phyloP scores from a whole-genome alignment of 1,140 invertebrate genomes.

The Sarcophaga bullata region DNA sequence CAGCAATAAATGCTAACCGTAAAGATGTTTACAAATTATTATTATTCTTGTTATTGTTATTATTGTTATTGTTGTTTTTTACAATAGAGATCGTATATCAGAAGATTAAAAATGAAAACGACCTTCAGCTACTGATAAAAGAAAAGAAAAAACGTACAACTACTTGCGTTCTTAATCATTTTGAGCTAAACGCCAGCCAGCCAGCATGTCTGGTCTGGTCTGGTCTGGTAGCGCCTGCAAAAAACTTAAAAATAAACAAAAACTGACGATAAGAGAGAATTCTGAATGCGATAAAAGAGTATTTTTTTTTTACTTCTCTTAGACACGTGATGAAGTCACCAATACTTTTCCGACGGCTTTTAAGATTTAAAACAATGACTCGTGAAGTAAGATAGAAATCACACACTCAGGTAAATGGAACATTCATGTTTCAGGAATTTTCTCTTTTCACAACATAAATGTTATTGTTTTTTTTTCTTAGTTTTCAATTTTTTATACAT shows the following conservation, averaged over 20 bases:
- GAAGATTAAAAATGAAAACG: slow-evolving; percentile 3
- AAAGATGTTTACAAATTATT: background rate
- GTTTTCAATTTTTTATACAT: no score
- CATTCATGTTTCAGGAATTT: no score
- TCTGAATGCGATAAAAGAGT: background rate
- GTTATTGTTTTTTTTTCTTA: no score
- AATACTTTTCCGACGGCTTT: slow-evolving; percentile 3
- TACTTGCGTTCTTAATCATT: background rate
- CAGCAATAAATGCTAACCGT: background rate
- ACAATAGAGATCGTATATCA: slow-evolving; percentile 8
- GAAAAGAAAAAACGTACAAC: no score
- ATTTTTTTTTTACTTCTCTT: background rate
- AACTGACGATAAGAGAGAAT: slow-evolving; percentile 9
- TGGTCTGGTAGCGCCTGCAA: slow-evolving; percentile 4
- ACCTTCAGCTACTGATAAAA: slow-evolving; percentile 14
- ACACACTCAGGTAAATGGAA: no score
- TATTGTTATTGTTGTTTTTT: background rate
- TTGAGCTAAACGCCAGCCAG: background rate
- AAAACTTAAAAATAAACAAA: slow-evolving; percentile 16
- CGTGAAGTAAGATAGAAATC: no score
- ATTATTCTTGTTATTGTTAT: no score
- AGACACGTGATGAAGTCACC: background rate
- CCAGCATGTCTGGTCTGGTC: background rate
- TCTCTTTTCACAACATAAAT: no score
- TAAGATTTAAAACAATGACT: background rate